phyloP scores from a whole-genome alignment of 1,140 invertebrate species.

The Drosophila baimaii region DNA sequence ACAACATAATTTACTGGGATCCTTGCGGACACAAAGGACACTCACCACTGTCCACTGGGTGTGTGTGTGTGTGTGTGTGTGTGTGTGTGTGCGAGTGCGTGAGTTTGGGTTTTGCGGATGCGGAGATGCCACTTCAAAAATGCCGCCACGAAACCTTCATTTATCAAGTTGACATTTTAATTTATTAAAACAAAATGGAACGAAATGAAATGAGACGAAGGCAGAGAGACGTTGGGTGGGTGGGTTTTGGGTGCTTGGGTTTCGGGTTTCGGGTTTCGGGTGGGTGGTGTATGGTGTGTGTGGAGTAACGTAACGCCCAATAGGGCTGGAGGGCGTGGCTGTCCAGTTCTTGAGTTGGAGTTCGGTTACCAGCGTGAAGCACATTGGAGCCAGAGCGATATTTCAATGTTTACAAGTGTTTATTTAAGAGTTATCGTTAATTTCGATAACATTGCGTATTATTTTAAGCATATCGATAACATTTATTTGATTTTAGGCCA shows the following conservation, averaged over 20 bases:
- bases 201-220: slow-evolving; percentile 66
- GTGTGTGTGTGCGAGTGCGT: slow-evolving; percentile 5
- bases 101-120: slow-evolving; percentile 18
- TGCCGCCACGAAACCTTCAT: slow-evolving; percentile 76
- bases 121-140: slow-evolving; percentile 69
- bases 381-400: not conserved
- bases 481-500: no score
- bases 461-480: no score
- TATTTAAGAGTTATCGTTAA: not conserved
- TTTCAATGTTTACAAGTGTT: not conserved
- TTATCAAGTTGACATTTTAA: slow-evolving; percentile 82
- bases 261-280: not conserved
- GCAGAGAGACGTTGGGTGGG: slow-evolving; percentile 6
- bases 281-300: not conserved
- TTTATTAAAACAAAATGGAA: slow-evolving; percentile 83
- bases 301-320: slow-evolving; percentile 8
- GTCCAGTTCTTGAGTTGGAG: slow-evolving; percentile 35
- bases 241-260: not conserved
- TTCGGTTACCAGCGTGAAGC: not conserved
- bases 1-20: slow-evolving; percentile 74
- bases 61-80: not conserved
- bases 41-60: slow-evolving; percentile 18
- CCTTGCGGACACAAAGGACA: slow-evolving; percentile 40
- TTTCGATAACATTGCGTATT: not conserved
- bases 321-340: slow-evolving; percentile 23